Evolutionary conservation across 2,888 invertebrate species (phyloP), one percentile per base, ranked within the genome.

Genomic region (Leptopilina syphax): DNA sequence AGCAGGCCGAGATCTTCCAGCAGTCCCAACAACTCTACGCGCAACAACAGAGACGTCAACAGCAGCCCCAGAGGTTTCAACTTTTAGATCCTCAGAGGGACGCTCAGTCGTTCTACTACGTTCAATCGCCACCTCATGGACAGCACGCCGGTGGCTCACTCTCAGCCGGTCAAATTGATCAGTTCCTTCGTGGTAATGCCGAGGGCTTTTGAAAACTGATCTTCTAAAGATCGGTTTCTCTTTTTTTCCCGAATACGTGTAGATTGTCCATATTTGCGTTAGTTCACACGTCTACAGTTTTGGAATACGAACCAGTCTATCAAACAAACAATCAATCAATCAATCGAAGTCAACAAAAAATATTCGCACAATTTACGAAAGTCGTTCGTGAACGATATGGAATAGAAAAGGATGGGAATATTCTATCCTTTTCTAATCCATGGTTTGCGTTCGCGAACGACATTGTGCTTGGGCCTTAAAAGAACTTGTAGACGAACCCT

Each of bases 151-250:
- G 85, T 66, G 87, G 84, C 9, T 86, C 90, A 1, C 93, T 95
- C 80, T 94, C 95, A 66, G 93, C 94, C 63, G 96, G 96, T 7
- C 96, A 96, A 90, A 96, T 97, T 87, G 96, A 96, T 90, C 95
- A 96, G 79, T 97, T 96, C 92, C 94, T 97, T 82, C 94, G 96
- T 91, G 96, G 95, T 79, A 85, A 85, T 50, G 78, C 85, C 73
- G 83, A 84, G 57, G 83, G 83, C 67, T 87, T 84, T 81, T 86
- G 80, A 85, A 76, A 78, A n/a, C 60, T 12, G 24, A 34, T 34
- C 34, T 27, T 27, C 27, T 57, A 27, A 60, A 65, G 18, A 68
- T 57, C 8, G 63, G n/a, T 5, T 57, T 47, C 65, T 65, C 77
- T 79, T 47, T 57, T 18, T 60, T 79, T n/a, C 24, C 44, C 1